Evolutionary conservation across 1,140 invertebrate genomes (phyloP).

Genomic region (Bicyclus anynana): DNA sequence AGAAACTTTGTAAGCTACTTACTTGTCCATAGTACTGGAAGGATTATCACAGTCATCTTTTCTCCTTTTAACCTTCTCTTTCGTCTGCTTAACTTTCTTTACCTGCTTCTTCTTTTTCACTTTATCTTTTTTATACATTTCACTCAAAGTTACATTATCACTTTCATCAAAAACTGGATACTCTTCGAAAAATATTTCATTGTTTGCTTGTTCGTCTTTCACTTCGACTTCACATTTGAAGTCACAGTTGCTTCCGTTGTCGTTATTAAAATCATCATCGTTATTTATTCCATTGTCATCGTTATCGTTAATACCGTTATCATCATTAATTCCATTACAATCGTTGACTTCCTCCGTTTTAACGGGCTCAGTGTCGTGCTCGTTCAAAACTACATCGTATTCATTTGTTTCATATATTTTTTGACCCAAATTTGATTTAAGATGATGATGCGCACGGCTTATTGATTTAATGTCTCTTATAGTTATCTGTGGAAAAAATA

Average conservation of each 20-base stretch:
- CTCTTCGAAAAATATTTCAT: slow-evolving; percentile 54
- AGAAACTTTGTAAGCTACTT: slow-evolving; percentile 12
- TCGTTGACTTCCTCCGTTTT: slow-evolving; percentile 21
- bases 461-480: slow-evolving; percentile 45
- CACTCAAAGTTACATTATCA: slow-evolving; percentile 54
- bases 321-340: background rate
- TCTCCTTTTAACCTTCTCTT: slow-evolving; percentile 10
- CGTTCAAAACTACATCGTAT: slow-evolving; percentile 25
- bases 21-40: slow-evolving; percentile 49
- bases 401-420: slow-evolving; percentile 26
- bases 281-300: slow-evolving; percentile 14
- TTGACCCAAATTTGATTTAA: slow-evolving; percentile 30
- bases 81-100: slow-evolving; percentile 33
- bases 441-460: slow-evolving; percentile 28
- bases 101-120: slow-evolving; percentile 35
- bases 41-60: slow-evolving; percentile 38
- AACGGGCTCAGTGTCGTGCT: slow-evolving; percentile 16
- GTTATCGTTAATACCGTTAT: slow-evolving; percentile 13
- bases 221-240: slow-evolving; percentile 25
- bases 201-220: slow-evolving; percentile 38
- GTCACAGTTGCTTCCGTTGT: slow-evolving; percentile 14
- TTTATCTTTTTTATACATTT: slow-evolving; percentile 39
- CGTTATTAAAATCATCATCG: slow-evolving; percentile 12
- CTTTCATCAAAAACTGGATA: slow-evolving; percentile 42
- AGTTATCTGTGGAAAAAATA: slow-evolving; percentile 38